Percentiles rank a stretch among this genome's conserved stretches.
These are phyloP conservation scores for Glossophaga mutica DNA, from an alignment of 2,797 vertebrate species.

Conservation along the genomic window DNA sequence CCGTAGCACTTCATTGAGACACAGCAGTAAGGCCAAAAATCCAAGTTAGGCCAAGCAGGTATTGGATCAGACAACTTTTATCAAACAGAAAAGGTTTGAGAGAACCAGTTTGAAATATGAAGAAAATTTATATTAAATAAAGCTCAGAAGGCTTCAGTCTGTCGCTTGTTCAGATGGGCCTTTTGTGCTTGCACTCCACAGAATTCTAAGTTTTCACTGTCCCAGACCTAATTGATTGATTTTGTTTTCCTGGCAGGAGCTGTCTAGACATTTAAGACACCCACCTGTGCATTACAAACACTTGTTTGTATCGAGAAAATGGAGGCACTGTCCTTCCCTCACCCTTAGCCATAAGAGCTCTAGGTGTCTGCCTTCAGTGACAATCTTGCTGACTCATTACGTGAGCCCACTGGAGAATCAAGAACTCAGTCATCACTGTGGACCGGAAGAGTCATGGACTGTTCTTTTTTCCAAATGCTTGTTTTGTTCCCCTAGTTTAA, in stretches of 20 bases:
- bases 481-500: neutral
- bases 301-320: neutral
- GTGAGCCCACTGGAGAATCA: neutral
- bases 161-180: neutral
- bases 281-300: neutral
- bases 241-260: neutral
- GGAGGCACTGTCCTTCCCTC: neutral
- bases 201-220: neutral
- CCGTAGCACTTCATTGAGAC: neutral
- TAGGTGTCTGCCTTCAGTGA: neutral
- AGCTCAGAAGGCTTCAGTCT: neutral
- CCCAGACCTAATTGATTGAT: neutral
- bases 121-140: neutral
- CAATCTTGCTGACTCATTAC: neutral
- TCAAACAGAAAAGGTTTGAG: neutral
- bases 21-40: neutral
- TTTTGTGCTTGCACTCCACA: neutral
- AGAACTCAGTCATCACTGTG: neutral
- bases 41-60: neutral
- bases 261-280: neutral
- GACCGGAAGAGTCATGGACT: neutral
- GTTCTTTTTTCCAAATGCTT: neutral
- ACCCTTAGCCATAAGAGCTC: neutral
- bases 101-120: neutral
- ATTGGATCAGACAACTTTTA: neutral